Percentiles rank a stretch among this genome's conserved stretches.
These are phyloP conservation scores for Scopus umbretta DNA, from an alignment of 2,113 vertebrate genomes.

Conservation along the genomic window DNA sequence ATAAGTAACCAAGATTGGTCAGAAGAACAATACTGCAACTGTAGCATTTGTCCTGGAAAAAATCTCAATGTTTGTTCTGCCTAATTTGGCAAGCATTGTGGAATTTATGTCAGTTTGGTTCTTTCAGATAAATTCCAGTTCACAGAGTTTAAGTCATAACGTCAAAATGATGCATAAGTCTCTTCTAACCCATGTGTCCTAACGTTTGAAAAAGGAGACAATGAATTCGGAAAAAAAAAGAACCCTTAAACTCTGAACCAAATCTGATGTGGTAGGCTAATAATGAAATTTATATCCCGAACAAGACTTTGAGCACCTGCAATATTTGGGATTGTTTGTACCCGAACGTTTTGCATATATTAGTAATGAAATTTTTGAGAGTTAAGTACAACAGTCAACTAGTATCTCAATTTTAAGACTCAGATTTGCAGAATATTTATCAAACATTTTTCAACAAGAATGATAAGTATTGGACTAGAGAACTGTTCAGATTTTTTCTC, in stretches of 20 bases:
- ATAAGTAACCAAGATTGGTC: neutral
- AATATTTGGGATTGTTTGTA: neutral
- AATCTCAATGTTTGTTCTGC: fast-evolving
- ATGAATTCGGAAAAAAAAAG: neutral
- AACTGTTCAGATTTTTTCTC: neutral
- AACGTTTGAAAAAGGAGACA: neutral
- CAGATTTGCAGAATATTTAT: neutral
- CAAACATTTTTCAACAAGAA: neutral
- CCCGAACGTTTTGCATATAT: neutral
- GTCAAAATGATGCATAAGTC: neutral
- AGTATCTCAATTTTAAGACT: neutral
- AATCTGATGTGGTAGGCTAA: neutral
- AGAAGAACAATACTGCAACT: neutral
- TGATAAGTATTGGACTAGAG: neutral
- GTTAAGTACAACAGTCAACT: neutral
- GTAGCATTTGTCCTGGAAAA: neutral
- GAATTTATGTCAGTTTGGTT: neutral
- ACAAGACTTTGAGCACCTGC: neutral
- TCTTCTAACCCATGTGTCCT: neutral
- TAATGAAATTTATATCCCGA: neutral
- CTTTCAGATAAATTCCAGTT: neutral
- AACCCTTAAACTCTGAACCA: neutral
- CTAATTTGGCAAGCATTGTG: neutral
- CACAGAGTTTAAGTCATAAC: neutral
- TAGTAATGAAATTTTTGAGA: neutral